phyloP scores from a whole-genome alignment of 1,140 invertebrate species.

The Trichoplusia ni region DNA sequence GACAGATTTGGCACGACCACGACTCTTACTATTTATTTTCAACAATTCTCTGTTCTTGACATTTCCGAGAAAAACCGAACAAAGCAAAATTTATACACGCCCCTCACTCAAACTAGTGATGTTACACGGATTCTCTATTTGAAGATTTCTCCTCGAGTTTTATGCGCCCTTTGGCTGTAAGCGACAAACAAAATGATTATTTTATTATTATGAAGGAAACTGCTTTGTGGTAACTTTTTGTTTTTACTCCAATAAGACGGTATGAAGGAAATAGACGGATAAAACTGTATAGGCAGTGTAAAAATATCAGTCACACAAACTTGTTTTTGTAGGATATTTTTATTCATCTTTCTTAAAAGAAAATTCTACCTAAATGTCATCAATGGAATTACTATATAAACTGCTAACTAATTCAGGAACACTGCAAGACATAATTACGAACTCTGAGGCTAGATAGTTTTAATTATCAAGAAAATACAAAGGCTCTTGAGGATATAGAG shows the following conservation, averaged over 20 bases:
- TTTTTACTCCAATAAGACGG: background rate
- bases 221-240: constrained; percentile 14
- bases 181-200: constrained; percentile 16
- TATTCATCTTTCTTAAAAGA: too few species aligned
- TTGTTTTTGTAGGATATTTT: too few species aligned
- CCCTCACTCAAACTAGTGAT: constrained; percentile 7
- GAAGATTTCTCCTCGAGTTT: too few species aligned
- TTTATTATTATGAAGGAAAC: background rate
- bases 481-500: too few species aligned
- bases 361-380: too few species aligned
- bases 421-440: too few species aligned
- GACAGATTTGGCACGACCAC: constrained; percentile 1
- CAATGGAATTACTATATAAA: too few species aligned
- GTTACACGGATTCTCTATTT: background rate
- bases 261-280: background rate
- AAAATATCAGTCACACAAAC: too few species aligned
- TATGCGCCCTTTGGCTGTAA: background rate
- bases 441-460: too few species aligned
- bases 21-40: constrained; percentile 3
- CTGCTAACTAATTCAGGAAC: too few species aligned
- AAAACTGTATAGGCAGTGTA: background rate
- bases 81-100: constrained; percentile 15
- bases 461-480: too few species aligned
- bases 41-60: constrained; percentile 12
- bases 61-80: constrained; percentile 18